Base-by-base conservation (phyloP, 1,140 invertebrate species). In the Atta cephalotes region DNA sequence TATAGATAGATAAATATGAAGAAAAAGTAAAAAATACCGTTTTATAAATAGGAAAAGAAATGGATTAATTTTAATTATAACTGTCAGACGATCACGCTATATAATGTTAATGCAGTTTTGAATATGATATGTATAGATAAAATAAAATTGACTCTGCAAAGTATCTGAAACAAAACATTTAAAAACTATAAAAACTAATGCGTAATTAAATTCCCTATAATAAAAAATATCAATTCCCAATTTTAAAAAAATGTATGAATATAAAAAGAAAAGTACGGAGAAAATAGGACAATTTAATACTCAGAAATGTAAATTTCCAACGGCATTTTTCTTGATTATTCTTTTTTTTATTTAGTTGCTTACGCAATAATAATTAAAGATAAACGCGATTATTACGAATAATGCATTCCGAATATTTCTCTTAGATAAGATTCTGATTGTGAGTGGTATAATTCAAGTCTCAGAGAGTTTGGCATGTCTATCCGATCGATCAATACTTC, bases 401-500 rank as follows among this genome's bases (percentile, higher is more conserved):
- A 35, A 82, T n/a, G 21, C 68, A 31, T 28, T 45, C 25, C 39
- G 25, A 21, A 18, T 39, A 31, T 51, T 35, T 51, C 71, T 76
- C 53, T 21, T 4, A 70, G 14, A 62, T 72, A 51, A 63, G 70
- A 84, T 84, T 84, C 56, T 70, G 70, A 82, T 76, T 70, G 39
- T 56, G 39, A 74, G 53, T 49, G 39, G 49, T 76, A 76, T 84
- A 84, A 63, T 84, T 84, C 80, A 70, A 35, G 63, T 45, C 63
- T 16, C 25, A 7, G n/a, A 35, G 35, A 60, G 53, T 49, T 28
- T 49, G 56, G 25, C 49, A 76, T 74, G 39, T 76, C 53, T 49
- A 35, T 31, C 39, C 45, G 39, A 84, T 84, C 80, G 70, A 84
- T 84, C 80, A 84, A 84, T 84, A 84, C 80, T 62, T 63, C 25